phyloP scores from a whole-genome alignment of 2,888 invertebrate species.

The Melipona bicolor region DNA sequence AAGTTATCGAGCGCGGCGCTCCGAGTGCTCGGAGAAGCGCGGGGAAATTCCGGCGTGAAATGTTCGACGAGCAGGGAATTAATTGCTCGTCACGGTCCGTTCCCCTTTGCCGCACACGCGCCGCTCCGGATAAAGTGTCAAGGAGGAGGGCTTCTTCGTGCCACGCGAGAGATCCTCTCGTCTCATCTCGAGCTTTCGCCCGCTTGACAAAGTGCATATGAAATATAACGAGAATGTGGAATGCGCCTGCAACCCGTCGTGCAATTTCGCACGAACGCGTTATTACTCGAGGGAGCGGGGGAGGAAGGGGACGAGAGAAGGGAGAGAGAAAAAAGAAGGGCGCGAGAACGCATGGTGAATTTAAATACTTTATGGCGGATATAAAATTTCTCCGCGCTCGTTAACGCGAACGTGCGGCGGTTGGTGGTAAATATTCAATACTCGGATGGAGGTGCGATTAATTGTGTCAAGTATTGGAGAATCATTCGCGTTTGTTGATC shows the following conservation, averaged over 20 bases:
- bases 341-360: constrained; percentile 6
- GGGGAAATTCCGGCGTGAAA: constrained; percentile 46
- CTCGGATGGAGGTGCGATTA: background rate
- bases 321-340: background rate
- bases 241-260: constrained; percentile 33
- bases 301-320: background rate
- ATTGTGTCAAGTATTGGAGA: background rate
- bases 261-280: constrained; percentile 50
- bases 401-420: background rate
- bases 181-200: constrained; percentile 39
- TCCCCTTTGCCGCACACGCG: constrained; percentile 35
- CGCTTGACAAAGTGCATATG: constrained; percentile 60
- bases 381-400: background rate
- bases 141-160: constrained; percentile 57
- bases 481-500: background rate
- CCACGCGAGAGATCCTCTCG: constrained; percentile 39
- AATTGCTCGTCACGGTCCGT: constrained; percentile 69
- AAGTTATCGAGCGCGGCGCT: constrained; percentile 30
- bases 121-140: constrained; percentile 51
- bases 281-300: constrained; percentile 20
- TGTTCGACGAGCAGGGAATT: constrained; percentile 61
- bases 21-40: constrained; percentile 8
- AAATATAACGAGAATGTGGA: constrained; percentile 58
- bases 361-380: background rate
- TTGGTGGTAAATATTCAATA: background rate